These are phyloP conservation scores for Chorisops tibialis DNA, from an alignment of 2,888 invertebrate species.

Conservation along the genomic window DNA sequence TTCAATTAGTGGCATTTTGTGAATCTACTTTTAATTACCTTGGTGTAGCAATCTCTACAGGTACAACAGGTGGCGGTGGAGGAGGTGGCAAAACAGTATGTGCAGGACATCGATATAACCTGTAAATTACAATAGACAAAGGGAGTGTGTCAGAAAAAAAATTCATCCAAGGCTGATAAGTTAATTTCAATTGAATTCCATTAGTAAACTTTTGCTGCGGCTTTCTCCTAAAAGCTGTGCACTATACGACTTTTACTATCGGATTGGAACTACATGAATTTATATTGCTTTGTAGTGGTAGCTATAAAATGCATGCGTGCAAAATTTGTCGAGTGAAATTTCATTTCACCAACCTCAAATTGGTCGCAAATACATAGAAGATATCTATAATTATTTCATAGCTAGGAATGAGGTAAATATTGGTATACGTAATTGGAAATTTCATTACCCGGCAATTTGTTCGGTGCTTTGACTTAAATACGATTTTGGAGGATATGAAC, in stretches of 20 bases:
- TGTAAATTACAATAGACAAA: slow-evolving; percentile 15
- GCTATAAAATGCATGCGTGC: no score
- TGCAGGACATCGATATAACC: slow-evolving; percentile 55
- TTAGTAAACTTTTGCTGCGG: background rate
- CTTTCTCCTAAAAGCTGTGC: no score
- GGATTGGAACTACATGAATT: no score
- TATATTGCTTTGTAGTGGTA: no score
- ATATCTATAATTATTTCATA: no score
- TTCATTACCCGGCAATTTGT: slow-evolving; percentile 43
- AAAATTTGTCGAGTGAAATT: no score
- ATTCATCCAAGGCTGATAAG: background rate
- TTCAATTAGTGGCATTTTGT: slow-evolving; percentile 1
- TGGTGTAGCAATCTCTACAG: slow-evolving; percentile 50
- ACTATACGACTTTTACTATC: no score
- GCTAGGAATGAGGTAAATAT: no score
- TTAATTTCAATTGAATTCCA: slow-evolving; percentile 13
- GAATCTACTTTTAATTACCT: slow-evolving; percentile 39
- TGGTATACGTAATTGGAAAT: slow-evolving; percentile 18
- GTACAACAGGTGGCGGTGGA: slow-evolving; percentile 61
- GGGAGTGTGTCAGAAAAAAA: background rate
- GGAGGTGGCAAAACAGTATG: slow-evolving; percentile 58
- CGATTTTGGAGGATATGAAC: slow-evolving; percentile 36
- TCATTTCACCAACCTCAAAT: no score
- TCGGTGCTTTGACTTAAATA: slow-evolving; percentile 51
- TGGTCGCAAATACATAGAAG: no score